Percentiles rank a stretch among this genome's conserved stretches.
Conservation (phyloP, 2,797 vertebrate species). For the Danio jaintianensis region DNA sequence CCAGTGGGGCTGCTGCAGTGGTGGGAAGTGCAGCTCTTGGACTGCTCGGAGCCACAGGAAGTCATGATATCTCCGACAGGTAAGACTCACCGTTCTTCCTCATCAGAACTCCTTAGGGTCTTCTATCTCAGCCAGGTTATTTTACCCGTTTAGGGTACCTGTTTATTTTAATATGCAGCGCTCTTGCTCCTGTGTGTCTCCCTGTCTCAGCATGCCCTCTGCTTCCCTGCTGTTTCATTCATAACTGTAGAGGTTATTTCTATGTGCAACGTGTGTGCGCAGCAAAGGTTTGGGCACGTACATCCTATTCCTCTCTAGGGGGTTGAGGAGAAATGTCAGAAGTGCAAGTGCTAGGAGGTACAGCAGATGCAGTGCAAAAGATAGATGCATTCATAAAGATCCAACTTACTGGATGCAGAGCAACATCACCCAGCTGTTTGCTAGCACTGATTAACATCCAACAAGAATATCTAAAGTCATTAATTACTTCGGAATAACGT, state of each 20-base stretch:
- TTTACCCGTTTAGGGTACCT: constrained; percentile 11
- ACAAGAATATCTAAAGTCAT: not conserved
- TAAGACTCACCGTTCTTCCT: constrained; percentile 64
- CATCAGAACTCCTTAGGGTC: constrained; percentile 30
- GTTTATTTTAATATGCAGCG: constrained; percentile 21
- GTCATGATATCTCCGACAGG: constrained; percentile 84
- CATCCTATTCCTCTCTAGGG: constrained; percentile 31
- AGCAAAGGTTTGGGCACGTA: constrained; percentile 14
- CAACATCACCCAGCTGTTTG: constrained; percentile 4
- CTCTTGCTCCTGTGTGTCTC: constrained; percentile 33
- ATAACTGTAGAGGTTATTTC: constrained; percentile 34
- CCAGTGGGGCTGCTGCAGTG: constrained; percentile 82
- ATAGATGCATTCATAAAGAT: constrained; percentile 9
- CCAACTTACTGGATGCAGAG: not conserved
- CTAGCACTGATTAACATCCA: not conserved
- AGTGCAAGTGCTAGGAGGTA: constrained; percentile 21
- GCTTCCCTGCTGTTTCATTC: constrained; percentile 46
- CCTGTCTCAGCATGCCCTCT: constrained; percentile 45
- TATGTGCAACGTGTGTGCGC: constrained; percentile 18
- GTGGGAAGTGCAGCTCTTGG: constrained; percentile 81
- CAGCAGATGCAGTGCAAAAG: constrained; percentile 17
- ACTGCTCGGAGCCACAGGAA: constrained; percentile 79
- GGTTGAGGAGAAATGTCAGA: constrained; percentile 41
- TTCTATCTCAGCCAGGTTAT: constrained; percentile 14
- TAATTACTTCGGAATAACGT: constrained; percentile 21